Evolutionary conservation across 2,888 invertebrate species (phyloP).

Genomic region (Aleiodes leptofemur): DNA sequence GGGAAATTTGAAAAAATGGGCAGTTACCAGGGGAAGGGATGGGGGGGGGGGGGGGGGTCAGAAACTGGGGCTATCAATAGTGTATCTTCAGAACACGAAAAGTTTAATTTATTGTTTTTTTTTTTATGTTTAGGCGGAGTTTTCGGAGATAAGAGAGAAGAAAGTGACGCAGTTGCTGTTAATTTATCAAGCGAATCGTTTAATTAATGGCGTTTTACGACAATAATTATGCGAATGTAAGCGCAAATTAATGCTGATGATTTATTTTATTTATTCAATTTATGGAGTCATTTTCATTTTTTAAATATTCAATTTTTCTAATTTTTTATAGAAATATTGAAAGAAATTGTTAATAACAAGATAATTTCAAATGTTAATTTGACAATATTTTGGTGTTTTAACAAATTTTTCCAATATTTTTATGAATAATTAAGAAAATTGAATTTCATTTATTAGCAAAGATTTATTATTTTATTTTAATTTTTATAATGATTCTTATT

Average conservation of each 20-base stretch:
- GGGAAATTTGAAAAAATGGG: no score
- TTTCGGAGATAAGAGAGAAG: not conserved
- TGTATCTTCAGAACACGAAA: not conserved
- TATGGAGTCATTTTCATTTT: not conserved
- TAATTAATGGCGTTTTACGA: constrained; percentile 47
- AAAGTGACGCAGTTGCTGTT: not conserved
- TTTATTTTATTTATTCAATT: not conserved
- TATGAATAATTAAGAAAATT: no score
- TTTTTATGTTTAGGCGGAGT: not conserved
- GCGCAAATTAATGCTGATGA: not conserved
- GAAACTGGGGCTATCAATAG: not conserved
- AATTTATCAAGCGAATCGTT: not conserved
- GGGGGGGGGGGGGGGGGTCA: no score
- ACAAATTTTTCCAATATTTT: no score
- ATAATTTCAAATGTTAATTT: no score
- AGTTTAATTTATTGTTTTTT: not conserved
- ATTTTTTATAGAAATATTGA: no score
- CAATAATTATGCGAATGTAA: constrained; percentile 52
- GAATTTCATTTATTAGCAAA: no score
- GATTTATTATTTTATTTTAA: not conserved
- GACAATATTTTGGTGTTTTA: no score
- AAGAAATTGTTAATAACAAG: no score
- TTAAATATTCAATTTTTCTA: no score
- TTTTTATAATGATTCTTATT: not conserved
- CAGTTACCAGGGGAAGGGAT: no score